Evolutionary conservation across 2,113 vertebrate genomes (phyloP).

Genomic region (Triplophysa tibetana): DNA sequence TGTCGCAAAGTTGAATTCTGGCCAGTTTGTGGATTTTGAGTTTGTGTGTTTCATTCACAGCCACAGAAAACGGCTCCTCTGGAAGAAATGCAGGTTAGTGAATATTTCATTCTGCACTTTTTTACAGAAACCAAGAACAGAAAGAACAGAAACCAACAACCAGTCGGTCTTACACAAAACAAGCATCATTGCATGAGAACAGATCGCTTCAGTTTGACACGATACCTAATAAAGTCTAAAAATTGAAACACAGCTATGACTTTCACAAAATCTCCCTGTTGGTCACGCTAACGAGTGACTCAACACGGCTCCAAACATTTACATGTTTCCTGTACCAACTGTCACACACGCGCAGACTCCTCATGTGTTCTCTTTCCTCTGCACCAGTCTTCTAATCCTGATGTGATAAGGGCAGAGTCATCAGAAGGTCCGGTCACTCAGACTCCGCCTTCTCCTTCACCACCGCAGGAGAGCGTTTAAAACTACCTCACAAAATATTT

Average conservation of each 20-base stretch:
- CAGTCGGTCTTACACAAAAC: neutral
- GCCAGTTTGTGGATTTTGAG: neutral
- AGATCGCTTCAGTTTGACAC: neutral
- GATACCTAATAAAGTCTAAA: slow-evolving; percentile 4
- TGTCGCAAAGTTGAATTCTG: too few species aligned
- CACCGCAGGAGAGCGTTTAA: slow-evolving; percentile 62
- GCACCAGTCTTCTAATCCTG: slow-evolving; percentile 38
- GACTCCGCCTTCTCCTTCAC: slow-evolving; percentile 62
- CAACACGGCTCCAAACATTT: slow-evolving; percentile 69
- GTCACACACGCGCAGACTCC: slow-evolving; percentile 47
- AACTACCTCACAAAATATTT: slow-evolving; percentile 72
- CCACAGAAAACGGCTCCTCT: slow-evolving; percentile 71
- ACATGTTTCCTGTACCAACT: slow-evolving; percentile 77
- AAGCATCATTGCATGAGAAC: neutral
- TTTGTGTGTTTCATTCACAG: slow-evolving; percentile 58
- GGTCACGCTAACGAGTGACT: slow-evolving; percentile 69
- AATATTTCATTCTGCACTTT: neutral
- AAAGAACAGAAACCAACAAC: neutral
- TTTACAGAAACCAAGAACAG: neutral
- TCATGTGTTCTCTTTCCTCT: slow-evolving; percentile 42
- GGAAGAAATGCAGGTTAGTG: slow-evolving; percentile 73
- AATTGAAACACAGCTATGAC: slow-evolving; percentile 31
- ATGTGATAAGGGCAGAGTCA: slow-evolving; percentile 63
- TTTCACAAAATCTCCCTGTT: slow-evolving; percentile 65
- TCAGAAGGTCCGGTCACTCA: slow-evolving; percentile 40